Evolutionary conservation across 1,140 invertebrate genomes (phyloP).

Genomic region (Zelostemma sp.): DNA sequence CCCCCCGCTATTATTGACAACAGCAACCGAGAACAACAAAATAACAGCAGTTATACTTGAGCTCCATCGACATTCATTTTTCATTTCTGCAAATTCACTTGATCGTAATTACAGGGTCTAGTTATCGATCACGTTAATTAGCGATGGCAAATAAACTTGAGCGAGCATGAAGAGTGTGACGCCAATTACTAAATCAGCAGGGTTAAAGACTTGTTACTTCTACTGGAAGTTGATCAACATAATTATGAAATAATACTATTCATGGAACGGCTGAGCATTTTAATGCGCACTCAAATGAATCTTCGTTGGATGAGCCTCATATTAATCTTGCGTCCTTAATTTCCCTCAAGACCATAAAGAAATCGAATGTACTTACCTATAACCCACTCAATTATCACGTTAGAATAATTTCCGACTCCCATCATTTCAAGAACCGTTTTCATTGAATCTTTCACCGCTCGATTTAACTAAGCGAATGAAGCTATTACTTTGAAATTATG

Average conservation of each 20-base stretch:
- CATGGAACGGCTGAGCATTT: slow-evolving; percentile 18
- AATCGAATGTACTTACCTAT: slow-evolving; percentile 33
- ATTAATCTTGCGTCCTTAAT: slow-evolving; percentile 31
- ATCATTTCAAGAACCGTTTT: neutral
- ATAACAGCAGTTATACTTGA: too few relatives aligned
- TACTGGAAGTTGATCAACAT: slow-evolving; percentile 19
- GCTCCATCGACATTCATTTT: too few relatives aligned
- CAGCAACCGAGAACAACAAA: too few relatives aligned
- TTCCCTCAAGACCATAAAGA: slow-evolving; percentile 21
- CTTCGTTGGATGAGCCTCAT: slow-evolving; percentile 19
- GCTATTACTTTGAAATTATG: too few relatives aligned
- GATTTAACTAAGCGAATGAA: too few relatives aligned
- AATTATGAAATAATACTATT: slow-evolving; percentile 31
- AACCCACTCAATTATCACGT: slow-evolving; percentile 33
- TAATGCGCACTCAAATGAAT: slow-evolving; percentile 21
- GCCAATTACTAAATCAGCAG: slow-evolving; percentile 16
- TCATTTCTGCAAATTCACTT: too few relatives aligned
- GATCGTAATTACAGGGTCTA: neutral
- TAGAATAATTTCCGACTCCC: slow-evolving; percentile 23
- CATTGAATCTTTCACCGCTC: neutral
- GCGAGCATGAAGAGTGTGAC: slow-evolving; percentile 9
- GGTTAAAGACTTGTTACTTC: slow-evolving; percentile 10
- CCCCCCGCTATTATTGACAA: too few relatives aligned
- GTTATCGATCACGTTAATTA: slow-evolving; percentile 18
- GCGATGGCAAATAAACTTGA: slow-evolving; percentile 11